Evolutionary conservation across 2,888 invertebrate genomes (phyloP).

Genomic region (Meloe dianella): DNA sequence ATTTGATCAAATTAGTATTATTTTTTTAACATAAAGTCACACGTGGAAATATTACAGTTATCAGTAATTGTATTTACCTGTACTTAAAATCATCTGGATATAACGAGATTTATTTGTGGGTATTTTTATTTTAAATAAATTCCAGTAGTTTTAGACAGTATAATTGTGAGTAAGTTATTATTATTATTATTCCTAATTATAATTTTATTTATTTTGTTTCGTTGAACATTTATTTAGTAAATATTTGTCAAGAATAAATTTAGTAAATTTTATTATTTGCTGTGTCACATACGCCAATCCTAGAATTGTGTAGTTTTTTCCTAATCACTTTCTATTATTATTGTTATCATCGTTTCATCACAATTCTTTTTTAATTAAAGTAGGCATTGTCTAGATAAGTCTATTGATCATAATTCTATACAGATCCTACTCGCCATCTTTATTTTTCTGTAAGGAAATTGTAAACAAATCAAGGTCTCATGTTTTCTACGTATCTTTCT

Average conservation of each 20-base stretch:
- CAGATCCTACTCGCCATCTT: background rate
- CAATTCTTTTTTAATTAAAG: background rate
- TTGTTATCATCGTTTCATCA: background rate
- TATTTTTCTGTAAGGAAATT: background rate
- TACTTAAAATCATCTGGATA: background rate
- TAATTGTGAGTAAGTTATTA: background rate
- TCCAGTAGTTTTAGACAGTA: background rate
- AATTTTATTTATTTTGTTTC: background rate
- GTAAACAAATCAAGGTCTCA: background rate
- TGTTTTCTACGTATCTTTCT: background rate
- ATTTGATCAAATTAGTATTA: background rate
- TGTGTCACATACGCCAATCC: background rate
- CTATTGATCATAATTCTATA: background rate
- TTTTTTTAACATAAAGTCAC: background rate
- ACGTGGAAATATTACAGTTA: background rate
- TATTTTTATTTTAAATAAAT: background rate
- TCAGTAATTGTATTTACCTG: conserved; percentile 3
- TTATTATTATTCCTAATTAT: background rate
- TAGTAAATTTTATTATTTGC: background rate
- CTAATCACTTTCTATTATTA: no score
- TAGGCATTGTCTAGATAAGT: background rate
- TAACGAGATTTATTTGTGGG: background rate
- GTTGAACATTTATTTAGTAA: background rate
- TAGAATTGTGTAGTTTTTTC: background rate
- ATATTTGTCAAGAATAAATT: background rate